A percentile compares a stretch with the other conserved stretches of the same genome.
phyloP scores from a whole-genome alignment of 1,140 invertebrate genomes.

The Chelonus insularis region DNA sequence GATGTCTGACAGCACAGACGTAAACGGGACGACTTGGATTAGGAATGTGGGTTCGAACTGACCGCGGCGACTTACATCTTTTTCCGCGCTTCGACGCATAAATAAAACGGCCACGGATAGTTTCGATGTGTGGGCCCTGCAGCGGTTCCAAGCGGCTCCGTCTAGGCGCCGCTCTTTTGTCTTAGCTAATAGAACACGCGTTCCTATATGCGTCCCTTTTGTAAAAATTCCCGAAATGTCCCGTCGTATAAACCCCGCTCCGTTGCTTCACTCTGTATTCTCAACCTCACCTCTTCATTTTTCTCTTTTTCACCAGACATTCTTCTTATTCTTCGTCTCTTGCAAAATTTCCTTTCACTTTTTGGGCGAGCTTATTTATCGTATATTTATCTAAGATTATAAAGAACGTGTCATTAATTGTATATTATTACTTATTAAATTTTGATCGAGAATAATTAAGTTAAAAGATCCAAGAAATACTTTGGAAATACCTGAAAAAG shows the following conservation, averaged over 20 bases:
- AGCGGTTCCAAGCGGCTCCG: slow-evolving; percentile 23
- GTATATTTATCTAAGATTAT: background rate
- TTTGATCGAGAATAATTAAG: too few species aligned
- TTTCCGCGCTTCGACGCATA: slow-evolving; percentile 57
- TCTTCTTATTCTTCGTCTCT: slow-evolving; percentile 27
- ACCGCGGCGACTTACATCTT: slow-evolving; percentile 53
- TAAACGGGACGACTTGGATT: background rate
- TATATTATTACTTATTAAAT: too few species aligned
- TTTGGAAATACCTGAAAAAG: slow-evolving; percentile 5
- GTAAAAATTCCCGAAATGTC: slow-evolving; percentile 57
- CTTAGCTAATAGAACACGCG: slow-evolving; percentile 60
- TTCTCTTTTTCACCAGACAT: slow-evolving; percentile 12
- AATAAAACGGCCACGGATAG: slow-evolving; percentile 57
- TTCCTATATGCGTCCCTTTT: slow-evolving; percentile 52
- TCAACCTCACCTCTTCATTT: slow-evolving; percentile 9
- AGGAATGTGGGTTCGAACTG: slow-evolving; percentile 45
- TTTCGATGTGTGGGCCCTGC: slow-evolving; percentile 35
- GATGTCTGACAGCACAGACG: slow-evolving; percentile 5
- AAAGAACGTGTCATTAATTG: background rate
- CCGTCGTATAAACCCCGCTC: slow-evolving; percentile 54
- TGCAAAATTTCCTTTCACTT: background rate
- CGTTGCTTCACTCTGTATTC: slow-evolving; percentile 40
- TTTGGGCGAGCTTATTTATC: too few species aligned
- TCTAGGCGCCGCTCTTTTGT: slow-evolving; percentile 61
- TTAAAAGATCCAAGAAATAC: background rate